Evolutionary conservation across 2,888 invertebrate species (phyloP).

Genomic region (Nephrotoma guestfalica): DNA sequence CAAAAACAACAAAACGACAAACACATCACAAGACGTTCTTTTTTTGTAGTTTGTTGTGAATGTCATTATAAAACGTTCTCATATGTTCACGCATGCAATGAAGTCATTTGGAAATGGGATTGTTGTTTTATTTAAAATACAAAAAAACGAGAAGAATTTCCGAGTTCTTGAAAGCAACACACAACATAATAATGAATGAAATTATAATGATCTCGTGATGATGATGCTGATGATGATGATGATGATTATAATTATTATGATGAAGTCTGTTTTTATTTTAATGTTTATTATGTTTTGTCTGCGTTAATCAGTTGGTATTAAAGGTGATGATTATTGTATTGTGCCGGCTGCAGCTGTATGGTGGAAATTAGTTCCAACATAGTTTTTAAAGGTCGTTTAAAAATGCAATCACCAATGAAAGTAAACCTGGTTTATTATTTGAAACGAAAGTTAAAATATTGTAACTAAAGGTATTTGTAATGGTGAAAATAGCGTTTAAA

Average conservation of each 20-base stretch:
- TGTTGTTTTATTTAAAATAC: neutral
- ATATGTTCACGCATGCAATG: constrained; percentile 2
- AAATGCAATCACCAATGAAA: no score
- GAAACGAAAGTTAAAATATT: no score
- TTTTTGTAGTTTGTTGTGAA: neutral
- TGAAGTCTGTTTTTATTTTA: neutral
- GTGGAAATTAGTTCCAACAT: no score
- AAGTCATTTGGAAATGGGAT: neutral
- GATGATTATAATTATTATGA: neutral
- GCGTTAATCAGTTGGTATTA: neutral
- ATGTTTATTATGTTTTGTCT: neutral
- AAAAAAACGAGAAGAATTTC: neutral
- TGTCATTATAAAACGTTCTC: neutral
- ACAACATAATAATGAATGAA: neutral
- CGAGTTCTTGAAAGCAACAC: neutral
- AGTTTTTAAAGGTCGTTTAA: no score
- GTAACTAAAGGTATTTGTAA: no score
- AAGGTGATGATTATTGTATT: neutral
- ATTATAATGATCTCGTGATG: neutral
- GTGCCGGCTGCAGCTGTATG: no score
- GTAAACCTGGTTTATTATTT: no score
- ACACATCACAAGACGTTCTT: neutral
- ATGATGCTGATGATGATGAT: neutral
- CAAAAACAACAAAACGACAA: neutral
- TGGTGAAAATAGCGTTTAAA: no score